Conservation (phyloP, 2,797 vertebrate species). For the Pangasius larnaudii region DNA sequence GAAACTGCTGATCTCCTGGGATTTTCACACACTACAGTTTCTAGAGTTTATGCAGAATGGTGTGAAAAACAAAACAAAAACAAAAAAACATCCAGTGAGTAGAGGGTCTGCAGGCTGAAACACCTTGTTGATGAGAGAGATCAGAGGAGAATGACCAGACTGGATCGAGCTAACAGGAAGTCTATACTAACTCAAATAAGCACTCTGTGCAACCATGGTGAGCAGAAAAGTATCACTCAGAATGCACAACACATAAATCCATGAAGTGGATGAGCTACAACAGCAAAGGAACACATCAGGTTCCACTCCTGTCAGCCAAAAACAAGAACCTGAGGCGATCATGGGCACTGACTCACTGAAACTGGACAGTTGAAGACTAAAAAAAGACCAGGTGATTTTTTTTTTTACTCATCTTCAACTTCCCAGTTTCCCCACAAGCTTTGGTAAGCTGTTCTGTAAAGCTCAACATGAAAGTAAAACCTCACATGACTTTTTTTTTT, state of each 20-base stretch:
- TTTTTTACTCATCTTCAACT: background rate
- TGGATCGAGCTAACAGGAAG: background rate
- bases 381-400: background rate
- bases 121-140: background rate
- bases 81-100: background rate
- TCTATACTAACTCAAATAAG: too few species aligned
- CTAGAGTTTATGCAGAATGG: background rate
- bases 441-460: background rate
- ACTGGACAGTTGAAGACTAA: background rate
- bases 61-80: background rate
- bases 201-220: too few species aligned
- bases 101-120: background rate
- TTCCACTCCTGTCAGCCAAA: background rate
- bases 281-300: background rate
- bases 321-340: background rate
- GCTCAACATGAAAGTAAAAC: background rate
- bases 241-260: background rate
- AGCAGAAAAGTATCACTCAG: background rate
- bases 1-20: background rate
- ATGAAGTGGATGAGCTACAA: background rate
- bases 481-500: background rate
- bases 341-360: background rate
- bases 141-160: background rate
- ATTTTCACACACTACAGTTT: background rate
- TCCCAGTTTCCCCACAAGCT: background rate